These are phyloP conservation scores for Temnothorax rugatulus DNA, from an alignment of 2,888 invertebrate species.

Conservation along the genomic window DNA sequence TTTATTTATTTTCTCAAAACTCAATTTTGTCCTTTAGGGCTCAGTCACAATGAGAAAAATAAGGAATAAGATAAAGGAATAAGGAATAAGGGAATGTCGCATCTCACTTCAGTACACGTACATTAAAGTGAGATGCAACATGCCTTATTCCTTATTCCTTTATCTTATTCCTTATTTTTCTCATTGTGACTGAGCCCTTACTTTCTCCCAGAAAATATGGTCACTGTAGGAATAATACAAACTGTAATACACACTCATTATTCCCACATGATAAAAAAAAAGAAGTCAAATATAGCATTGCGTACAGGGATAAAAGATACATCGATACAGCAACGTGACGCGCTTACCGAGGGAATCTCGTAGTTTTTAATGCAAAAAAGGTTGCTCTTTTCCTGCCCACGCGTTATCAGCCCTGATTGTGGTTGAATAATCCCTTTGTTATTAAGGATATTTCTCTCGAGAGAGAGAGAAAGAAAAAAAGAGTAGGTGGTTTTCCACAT, in stretches of 20 bases:
- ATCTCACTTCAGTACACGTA: no score
- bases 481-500: background rate
- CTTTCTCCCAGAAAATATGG: no score
- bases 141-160: no score
- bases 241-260: background rate
- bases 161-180: no score
- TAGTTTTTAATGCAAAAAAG: constrained; percentile 25
- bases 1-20: no score
- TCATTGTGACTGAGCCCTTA: no score
- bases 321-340: background rate
- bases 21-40: no score
- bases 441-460: constrained; percentile 1
- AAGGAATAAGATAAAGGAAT: no score
- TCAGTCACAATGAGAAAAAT: no score
- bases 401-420: constrained; percentile 4
- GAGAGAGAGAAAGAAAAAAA: background rate
- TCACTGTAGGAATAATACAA: background rate
- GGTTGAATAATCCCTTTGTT: constrained; percentile 23
- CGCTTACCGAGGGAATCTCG: background rate
- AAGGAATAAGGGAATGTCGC: no score
- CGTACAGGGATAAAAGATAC: background rate
- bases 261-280: background rate
- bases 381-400: background rate
- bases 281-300: constrained; percentile 14
- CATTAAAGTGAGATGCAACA: no score